These are phyloP conservation scores for Baryphthengus martii DNA, from an alignment of 2,113 vertebrate species.

Conservation along the genomic window DNA sequence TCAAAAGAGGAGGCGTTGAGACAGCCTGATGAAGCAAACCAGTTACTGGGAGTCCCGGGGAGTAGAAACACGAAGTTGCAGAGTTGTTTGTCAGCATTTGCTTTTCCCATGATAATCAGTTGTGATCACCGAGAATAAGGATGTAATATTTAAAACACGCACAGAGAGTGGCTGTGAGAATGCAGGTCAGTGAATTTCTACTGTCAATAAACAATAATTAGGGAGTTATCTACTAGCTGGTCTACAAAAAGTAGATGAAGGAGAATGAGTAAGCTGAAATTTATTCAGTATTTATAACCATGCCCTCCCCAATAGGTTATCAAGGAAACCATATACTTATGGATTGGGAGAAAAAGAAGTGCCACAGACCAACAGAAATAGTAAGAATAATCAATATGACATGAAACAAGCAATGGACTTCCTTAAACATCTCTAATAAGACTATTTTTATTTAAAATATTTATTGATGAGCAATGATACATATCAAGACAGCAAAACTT, in stretches of 20 bases:
- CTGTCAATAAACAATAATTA: constrained; percentile 59
- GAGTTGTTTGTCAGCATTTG: neutral
- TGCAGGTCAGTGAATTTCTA: constrained; percentile 20
- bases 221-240: constrained; percentile 13
- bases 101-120: constrained; percentile 41
- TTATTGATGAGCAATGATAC: neutral
- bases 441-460: neutral
- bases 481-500: neutral
- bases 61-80: neutral
- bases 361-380: neutral
- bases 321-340: neutral
- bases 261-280: constrained; percentile 14
- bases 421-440: neutral
- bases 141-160: constrained; percentile 35
- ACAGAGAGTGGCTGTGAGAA: neutral
- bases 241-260: neutral
- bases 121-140: neutral
- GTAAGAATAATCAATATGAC: neutral
- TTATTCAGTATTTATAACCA: neutral
- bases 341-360: neutral
- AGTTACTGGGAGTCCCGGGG: neutral
- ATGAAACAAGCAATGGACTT: neutral
- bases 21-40: neutral
- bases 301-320: neutral
- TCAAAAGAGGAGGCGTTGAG: neutral